Evolutionary conservation across 2,888 invertebrate species (phyloP), one percentile per base, ranked within the genome.

Genomic region (Synergus itoensis): DNA sequence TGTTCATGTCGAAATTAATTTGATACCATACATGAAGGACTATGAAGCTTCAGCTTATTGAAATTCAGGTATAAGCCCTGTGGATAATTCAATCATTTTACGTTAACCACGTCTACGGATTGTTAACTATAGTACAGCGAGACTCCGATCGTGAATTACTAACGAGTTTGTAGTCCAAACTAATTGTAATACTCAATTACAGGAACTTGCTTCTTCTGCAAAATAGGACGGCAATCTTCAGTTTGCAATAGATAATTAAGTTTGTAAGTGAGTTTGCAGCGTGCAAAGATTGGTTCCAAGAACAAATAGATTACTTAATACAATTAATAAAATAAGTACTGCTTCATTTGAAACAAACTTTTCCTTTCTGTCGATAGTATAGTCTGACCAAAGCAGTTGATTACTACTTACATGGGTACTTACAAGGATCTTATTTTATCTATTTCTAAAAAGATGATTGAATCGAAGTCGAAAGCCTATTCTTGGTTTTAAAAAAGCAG

Each of bases 21-120:
- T 73, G 40, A 16, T 62, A 43, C 60, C n/a, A 67, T 73, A 53
- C 43, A 57, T 57, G 12, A 48, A 16, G 77, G 60, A 69, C 43
- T 76, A 63, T 18, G 78, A 81, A 69, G 76, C 76, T 67, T 76
- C 43, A 40, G 73, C 40, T 57, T 76, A 53, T 43, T 40, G 48
- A n/a, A 79, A 78, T 57, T 79, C 79, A 28, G 40, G 43, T 69
- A 60, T 60, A 77, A 81, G 48, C 79, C 73, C 57, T 75, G 80
- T 81, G 73, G 81, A 82, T 81, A 82, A 82, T 79, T 81, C 82
- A 81, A 82, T 82, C 76, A 82, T 81, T 81, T 82, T 77, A 76
- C 79, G 79, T 79, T 79, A 77, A 48, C 77, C 67, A 48, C 21
- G 60, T 60, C 21, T 60, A 60, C 18, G 14, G 60, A 9, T 60